Base-by-base conservation (phyloP, 64 coral and sea anemone genomes). In the Acropora yongei region DNA sequence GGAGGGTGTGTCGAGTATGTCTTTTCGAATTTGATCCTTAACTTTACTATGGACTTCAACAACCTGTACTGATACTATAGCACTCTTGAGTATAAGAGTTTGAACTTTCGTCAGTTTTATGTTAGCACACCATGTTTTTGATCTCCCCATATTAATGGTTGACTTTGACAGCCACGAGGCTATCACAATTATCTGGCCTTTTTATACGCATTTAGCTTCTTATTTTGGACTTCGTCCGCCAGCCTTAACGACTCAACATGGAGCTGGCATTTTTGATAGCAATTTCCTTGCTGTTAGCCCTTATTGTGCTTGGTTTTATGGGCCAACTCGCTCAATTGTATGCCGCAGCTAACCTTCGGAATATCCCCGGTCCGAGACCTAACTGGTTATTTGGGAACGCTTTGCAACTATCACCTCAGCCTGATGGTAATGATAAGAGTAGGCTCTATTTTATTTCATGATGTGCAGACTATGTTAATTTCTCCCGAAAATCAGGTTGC, bases 351-450 rank as follows among this genome's bases (percentile, higher is more conserved):
- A 41, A 39, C 7, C 30, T 76, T 41, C 83, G 91, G 80, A 91
- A 76, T n/a, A 4, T 91, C 12, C 84, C 94, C 13, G 94, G 94
- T 44, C 94, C 89, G 1, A 83, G 84, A 66, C 81, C 86, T 16
- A 55, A 17, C 19, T 88, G 88, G 43, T 53, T 95, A 13, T 78
- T 95, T 75, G 94, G 94, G 10, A 95, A 95, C 8, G 53, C 89
- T 0, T 44, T 96, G 74, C 74, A 77, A n/a, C 82, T 96, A 73
- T 63, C 88, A 51, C 57, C 80, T 6, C 53, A 83, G 65, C 88
- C 88, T 0, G 47, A 85, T 19, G 94, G 89, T 92, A 41, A 65
- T 7, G 5, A 77, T 82, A 9, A 44, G 8, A n/a, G 14, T n/a
- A 41, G 72, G 55, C 73, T 47, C 11, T 91, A 16, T 40, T 78